Base-by-base conservation (phyloP, 2,888 invertebrate genomes). In the Acanthosepion esculentum region DNA sequence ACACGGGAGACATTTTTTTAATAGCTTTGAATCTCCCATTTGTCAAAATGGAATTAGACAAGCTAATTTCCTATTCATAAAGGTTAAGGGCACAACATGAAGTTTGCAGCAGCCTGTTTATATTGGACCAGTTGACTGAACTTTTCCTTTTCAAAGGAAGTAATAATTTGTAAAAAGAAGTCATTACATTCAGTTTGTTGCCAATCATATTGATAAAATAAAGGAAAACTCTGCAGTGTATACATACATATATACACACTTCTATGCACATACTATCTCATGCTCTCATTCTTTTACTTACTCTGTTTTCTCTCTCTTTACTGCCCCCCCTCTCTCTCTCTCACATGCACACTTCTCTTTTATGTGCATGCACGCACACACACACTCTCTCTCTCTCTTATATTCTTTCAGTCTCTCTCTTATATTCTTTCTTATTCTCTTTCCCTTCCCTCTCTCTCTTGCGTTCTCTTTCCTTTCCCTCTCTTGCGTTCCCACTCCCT, bases 41-140 rank as follows among this genome's bases (percentile, higher is more conserved):
- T n/a, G 78, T 78, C 78, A 78, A 78, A 78, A 78, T 78, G n/a
- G 23, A 78, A 78, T 78, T n/a, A 78, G 78, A 78, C 78, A 78
- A 18, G 12, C 78, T 78, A 78, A 78, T 78, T 78, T 78, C 78
- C 78, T 78, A n/a, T 78, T n/a, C n/a, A n/a, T n/a, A 78, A 78
- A 78, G 78, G 78, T 78, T 78, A 78, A 78, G n/a, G 78, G 78
- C n/a, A 78, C n/a, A n/a, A n/a, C n/a, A 78, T 18, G 12, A 12
- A 78, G 78, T 78, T 78, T 78, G 78, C 12, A n/a, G 33, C 12
- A n/a, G 18, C 1, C 78, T 33, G 78, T 78, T 78, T 78, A 33
- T 78, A 12, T 78, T 78, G 78, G 78, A 78, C n/a, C 78, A n/a
- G 78, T 78, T 33, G n/a, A 78, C 78, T 78, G 78, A 33, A 78